Percentiles rank a stretch among this genome's conserved stretches.
Evolutionary conservation across 2,888 invertebrate genomes (phyloP).

Genomic region (Chrysolina oricalcia): DNA sequence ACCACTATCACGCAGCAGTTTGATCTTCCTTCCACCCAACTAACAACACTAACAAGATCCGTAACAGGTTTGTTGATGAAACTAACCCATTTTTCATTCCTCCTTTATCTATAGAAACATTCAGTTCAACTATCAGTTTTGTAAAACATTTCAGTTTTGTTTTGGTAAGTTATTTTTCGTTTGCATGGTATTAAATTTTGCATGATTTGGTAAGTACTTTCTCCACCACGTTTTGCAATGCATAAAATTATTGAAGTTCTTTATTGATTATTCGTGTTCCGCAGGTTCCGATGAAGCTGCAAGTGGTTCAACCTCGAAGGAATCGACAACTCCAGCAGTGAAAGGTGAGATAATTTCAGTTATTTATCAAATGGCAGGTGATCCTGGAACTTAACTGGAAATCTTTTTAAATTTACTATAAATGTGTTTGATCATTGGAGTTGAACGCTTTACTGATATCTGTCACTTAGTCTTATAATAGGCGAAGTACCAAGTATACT

Average conservation of each 20-base stretch:
- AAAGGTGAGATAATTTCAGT: constrained; percentile 29
- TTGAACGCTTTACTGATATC: not conserved
- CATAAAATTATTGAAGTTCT: not conserved
- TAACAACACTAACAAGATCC: constrained; percentile 59
- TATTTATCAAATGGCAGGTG: not conserved
- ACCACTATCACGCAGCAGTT: constrained; percentile 67
- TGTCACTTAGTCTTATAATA: no score
- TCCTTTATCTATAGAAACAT: constrained; percentile 35
- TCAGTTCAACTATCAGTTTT: constrained; percentile 40
- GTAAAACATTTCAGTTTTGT: constrained; percentile 41
- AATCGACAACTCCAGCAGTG: constrained; percentile 20
- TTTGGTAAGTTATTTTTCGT: constrained; percentile 59
- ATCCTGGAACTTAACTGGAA: not conserved
- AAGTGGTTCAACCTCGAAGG: constrained; percentile 20
- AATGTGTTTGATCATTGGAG: not conserved
- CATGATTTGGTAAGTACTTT: constrained; percentile 53
- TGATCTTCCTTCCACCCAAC: constrained; percentile 60
- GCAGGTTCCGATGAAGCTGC: constrained; percentile 25
- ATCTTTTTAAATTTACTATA: not conserved
- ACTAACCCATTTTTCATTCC: constrained; percentile 30
- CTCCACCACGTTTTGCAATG: constrained; percentile 13
- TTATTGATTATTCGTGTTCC: constrained; percentile 6
- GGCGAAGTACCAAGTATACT: no score
- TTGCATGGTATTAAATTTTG: constrained; percentile 57
- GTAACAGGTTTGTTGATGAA: constrained; percentile 63